Evolutionary conservation across 2,797 vertebrate genomes (phyloP).

Genomic region (Ibycter americanus): DNA sequence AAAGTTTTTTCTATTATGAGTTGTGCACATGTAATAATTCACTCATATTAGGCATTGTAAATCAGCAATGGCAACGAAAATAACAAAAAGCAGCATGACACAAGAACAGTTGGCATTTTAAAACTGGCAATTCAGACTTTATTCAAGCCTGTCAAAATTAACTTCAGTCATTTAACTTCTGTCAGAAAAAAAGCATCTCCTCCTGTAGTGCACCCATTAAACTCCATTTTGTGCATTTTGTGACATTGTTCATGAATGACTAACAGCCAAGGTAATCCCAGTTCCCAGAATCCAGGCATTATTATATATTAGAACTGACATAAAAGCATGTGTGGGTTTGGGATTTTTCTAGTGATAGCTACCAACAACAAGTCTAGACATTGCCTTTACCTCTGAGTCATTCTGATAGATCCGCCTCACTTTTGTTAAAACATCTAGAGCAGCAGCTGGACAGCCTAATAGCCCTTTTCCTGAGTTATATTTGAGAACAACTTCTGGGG

Average conservation of each 20-base stretch:
- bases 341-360: constrained; percentile 23
- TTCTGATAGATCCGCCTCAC: background rate
- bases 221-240: background rate
- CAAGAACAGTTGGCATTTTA: background rate
- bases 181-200: background rate
- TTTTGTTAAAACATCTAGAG: background rate
- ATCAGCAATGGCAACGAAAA: background rate
- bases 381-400: constrained; percentile 6
- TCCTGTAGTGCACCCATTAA: background rate
- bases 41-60: background rate
- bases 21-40: background rate
- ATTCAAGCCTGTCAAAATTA: background rate
- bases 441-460: background rate
- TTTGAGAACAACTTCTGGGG: constrained; percentile 3
- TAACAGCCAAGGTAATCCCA: background rate
- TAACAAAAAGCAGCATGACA: background rate
- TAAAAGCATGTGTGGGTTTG: constrained; percentile 7
- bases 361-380: constrained; percentile 37
- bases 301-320: background rate
- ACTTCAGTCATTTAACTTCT: background rate
- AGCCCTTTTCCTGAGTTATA: constrained; percentile 11
- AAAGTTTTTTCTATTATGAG: background rate
- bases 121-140: background rate
- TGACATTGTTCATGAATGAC: background rate
- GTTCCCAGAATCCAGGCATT: background rate